A percentile compares a stretch with the other conserved stretches of the same genome.
These are phyloP conservation scores for Tetanocera ferruginea DNA, from an alignment of 2,888 invertebrate species.

Conservation along the genomic window DNA sequence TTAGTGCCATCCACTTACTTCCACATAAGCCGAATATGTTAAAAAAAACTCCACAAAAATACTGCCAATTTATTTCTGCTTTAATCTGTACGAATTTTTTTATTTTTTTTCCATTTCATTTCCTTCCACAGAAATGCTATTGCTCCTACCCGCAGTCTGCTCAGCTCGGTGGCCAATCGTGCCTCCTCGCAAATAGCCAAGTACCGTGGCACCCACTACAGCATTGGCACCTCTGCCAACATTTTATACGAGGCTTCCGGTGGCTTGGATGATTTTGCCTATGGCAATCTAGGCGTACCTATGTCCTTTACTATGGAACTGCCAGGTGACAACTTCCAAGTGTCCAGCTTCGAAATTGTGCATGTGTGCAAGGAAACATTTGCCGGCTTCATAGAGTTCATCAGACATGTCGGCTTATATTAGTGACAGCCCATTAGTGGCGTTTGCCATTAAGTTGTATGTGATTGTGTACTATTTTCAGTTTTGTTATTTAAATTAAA, in stretches of 20 bases:
- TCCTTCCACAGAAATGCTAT: conserved; percentile 56
- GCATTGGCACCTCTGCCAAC: conserved; percentile 72
- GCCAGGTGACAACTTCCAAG: conserved; percentile 73
- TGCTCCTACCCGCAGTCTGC: conserved; percentile 62
- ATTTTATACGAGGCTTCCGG: conserved; percentile 74
- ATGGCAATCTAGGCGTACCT: conserved; percentile 72
- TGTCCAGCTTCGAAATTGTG: conserved; percentile 64
- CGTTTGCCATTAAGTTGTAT: neutral
- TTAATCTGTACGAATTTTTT: neutral
- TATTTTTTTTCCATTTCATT: neutral
- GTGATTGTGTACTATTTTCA: neutral
- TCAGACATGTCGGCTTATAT: conserved; percentile 66
- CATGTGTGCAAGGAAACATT: conserved; percentile 69
- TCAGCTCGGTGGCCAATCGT: conserved; percentile 64
- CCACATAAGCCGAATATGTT: neutral
- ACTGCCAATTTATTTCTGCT: neutral
- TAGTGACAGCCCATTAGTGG: conserved; percentile 43
- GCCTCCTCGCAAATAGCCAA: conserved; percentile 68
- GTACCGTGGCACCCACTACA: conserved; percentile 69
- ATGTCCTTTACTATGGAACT: conserved; percentile 77
- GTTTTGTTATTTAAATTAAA: conserved; percentile 26
- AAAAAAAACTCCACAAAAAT: neutral
- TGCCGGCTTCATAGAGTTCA: conserved; percentile 68
- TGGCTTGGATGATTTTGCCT: conserved; percentile 78
- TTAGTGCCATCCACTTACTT: conserved; percentile 47